Base-by-base conservation (phyloP, 2,888 invertebrate genomes). In the Geophilus truncorum region DNA sequence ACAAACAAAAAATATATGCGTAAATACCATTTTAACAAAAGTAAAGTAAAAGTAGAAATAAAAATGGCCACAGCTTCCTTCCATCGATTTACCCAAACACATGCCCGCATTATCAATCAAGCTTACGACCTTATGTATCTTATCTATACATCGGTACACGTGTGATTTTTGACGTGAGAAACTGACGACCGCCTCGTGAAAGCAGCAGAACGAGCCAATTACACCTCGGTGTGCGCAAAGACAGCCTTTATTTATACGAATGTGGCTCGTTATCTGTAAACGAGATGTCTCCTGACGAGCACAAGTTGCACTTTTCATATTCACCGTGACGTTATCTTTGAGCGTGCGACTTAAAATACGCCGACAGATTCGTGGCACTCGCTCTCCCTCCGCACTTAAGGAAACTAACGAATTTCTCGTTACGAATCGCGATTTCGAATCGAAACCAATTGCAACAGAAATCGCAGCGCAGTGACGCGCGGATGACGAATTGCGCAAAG, bases 241-340 rank as follows among this genome's bases (percentile, higher is more conserved):
- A 28, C 70, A 70, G 15, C 25, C 10, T 28, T 70, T 70, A 70
- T 70, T 70, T 70, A 28, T 70, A 70, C 70, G 25, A 70, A 70
- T 25, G 70, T 10, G 57, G 70, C 25, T 70, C 28, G 70, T 70
- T 70, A 70, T 70, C 70, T 70, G 15, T 23, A 70, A 70, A 70
- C 25, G 70, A 70, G 12, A n/a, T 70, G 70, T 70, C 70, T 70
- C 70, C 28, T 25, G 70, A 70, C 70, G 70, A 70, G 70, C 70
- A 23, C 70, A 70, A 70, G 25, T 28, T 70, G 28, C 70, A 70
- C 28, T 70, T 70, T 70, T 70, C 25, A 70, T 70, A 70, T 70
- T 70, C 70, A 70, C 25, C 28, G n/a, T 70, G 70, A 70, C 70
- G 70, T 70, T 70, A 70, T 70, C 70, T 70, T 25, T 10, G 7